Evolutionary conservation across 1,140 invertebrate species (phyloP).

Genomic region (Himalopsyche phryganea): DNA sequence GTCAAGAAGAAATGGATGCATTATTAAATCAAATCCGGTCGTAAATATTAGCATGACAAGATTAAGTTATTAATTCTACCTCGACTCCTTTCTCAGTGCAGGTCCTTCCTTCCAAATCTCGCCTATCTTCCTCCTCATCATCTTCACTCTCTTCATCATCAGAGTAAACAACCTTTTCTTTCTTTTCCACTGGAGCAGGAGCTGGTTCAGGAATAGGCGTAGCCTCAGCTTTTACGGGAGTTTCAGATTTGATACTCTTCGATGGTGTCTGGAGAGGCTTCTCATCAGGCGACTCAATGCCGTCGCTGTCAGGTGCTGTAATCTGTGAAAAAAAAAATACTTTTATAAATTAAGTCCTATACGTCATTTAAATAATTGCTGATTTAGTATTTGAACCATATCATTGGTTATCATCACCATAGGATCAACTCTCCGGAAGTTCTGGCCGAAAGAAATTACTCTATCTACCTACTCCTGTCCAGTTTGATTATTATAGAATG

Average conservation of each 20-base stretch:
- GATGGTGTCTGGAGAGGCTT: not conserved
- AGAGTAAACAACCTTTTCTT: conserved; percentile 44
- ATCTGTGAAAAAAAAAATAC: conserved; percentile 37
- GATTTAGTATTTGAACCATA: too few species aligned
- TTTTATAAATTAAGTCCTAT: not conserved
- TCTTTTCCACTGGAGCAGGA: conserved; percentile 21
- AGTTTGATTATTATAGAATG: too few species aligned
- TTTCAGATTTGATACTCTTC: not conserved
- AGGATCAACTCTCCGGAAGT: too few species aligned
- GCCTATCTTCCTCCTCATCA: conserved; percentile 61
- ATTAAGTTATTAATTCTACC: conserved; percentile 61
- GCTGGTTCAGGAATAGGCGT: conserved; percentile 31
- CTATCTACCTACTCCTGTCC: too few species aligned
- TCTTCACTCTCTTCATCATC: conserved; percentile 45
- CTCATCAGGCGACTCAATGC: not conserved
- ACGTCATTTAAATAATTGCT: too few species aligned
- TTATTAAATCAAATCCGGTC: too few species aligned
- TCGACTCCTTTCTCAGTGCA: conserved; percentile 72
- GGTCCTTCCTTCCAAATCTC: conserved; percentile 73
- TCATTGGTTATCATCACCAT: too few species aligned
- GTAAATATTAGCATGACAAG: too few species aligned
- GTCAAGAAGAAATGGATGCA: too few species aligned
- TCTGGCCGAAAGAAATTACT: too few species aligned
- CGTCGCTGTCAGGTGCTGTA: conserved; percentile 31
- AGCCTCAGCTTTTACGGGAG: conserved; percentile 23